Base-by-base conservation (phyloP, 2,888 invertebrate species). In the Cenopis cana region DNA sequence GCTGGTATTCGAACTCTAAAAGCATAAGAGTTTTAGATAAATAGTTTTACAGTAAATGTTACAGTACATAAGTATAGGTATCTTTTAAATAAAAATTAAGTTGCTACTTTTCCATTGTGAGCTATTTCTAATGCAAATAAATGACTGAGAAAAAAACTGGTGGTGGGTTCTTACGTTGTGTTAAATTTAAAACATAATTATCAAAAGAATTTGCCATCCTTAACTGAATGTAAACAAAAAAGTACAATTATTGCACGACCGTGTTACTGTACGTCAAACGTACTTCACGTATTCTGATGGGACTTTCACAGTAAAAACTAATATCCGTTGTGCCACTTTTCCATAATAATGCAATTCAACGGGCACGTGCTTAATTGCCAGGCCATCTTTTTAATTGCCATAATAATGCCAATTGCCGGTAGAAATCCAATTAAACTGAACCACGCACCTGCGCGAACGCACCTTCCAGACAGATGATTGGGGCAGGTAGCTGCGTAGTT, bases 391-490 rank as follows among this genome's bases (percentile, higher is more conserved):
- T 66, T 56, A 71, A 67, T 66, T 70, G 46, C 33, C 70, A 52
- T 57, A 68, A 70, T 74, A 62, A 69, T 69, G 62, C 73, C 65
- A 66, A 62, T 68, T 38, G 57, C 56, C 17, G 68, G 74, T 74
- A 77, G 78, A 78, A 76, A 75, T 78, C 74, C 69, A 76, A 73
- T 76, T 77, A 73, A 54, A 64, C 60, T 68, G 46, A 62, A 38
- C n/a, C 46, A 68, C 60, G 59, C 86, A 85, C 85, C 86, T 86
- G 87, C 80, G 73, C 68, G 72, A 66, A 73, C 73, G 76, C 80
- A 81, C 79, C 81, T 80, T 80, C 74, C 77, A 77, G 80, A 76
- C 84, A 84, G 82, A 82, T 84, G 83, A 80, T 79, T 68, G 68
- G 62, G 62, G 72, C 67, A 71, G 74, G 41, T 59, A 38, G 57